Percentiles rank a stretch among this genome's conserved stretches.
Conservation (phyloP, 2,888 invertebrate genomes). For the Drosophila austrosaltans region DNA sequence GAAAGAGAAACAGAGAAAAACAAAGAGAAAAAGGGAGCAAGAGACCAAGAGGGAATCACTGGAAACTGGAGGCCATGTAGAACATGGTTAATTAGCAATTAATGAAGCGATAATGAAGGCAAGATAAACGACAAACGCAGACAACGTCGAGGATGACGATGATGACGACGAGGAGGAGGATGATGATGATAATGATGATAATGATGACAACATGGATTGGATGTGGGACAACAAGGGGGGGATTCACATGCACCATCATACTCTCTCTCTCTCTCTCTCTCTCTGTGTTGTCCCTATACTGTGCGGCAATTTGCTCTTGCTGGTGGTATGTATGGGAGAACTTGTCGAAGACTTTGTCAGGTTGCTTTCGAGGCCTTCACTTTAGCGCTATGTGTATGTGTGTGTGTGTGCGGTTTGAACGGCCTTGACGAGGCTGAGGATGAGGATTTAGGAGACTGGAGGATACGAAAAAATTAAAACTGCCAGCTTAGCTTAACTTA, state of each 20-base stretch:
- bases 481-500: conserved; percentile 36
- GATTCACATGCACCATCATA: neutral
- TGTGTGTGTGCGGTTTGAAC: conserved; percentile 25
- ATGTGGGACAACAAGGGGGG: conserved; percentile 15
- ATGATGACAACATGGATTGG: conserved; percentile 46
- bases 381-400: conserved; percentile 31
- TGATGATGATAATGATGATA: conserved; percentile 26
- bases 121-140: conserved; percentile 73
- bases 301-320: conserved; percentile 26
- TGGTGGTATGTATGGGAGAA: conserved; percentile 19
- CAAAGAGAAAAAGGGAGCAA: conserved; percentile 9
- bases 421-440: conserved; percentile 56
- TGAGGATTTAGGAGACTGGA: conserved; percentile 31
- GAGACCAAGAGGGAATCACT: conserved; percentile 22
- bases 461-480: conserved; percentile 54
- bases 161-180: conserved; percentile 31
- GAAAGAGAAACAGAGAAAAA: conserved; percentile 5
- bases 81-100: conserved; percentile 83
- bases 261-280: neutral
- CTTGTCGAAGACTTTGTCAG: conserved; percentile 56
- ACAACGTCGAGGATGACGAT: conserved; percentile 24
- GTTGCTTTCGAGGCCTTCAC: conserved; percentile 31
- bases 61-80: conserved; percentile 69
- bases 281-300: neutral
- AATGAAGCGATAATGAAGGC: conserved; percentile 82